A percentile compares a stretch with the other conserved stretches of the same genome.
phyloP scores from a whole-genome alignment of 2,797 vertebrate species.

The Pantherophis alleghaniensis region DNA sequence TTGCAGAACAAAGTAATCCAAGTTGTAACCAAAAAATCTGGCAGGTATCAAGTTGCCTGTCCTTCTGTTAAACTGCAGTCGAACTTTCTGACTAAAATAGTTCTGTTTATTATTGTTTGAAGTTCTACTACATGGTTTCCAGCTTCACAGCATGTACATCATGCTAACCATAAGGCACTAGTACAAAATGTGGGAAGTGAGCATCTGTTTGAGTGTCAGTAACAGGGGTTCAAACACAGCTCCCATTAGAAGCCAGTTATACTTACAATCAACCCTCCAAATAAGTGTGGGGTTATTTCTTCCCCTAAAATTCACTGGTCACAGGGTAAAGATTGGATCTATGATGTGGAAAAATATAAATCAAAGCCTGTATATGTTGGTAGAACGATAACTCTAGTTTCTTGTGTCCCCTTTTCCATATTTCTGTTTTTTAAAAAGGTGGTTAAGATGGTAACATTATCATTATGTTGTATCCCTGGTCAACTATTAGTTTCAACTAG shows the following conservation, averaged over 20 bases:
- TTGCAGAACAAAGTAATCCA: not conserved
- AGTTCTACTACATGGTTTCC: not conserved
- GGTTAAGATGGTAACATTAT: not conserved
- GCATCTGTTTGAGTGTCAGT: not conserved
- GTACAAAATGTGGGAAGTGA: not conserved
- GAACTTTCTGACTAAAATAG: not conserved
- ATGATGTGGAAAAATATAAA: conserved; percentile 22
- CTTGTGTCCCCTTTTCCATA: not conserved
- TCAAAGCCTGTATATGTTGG: not conserved
- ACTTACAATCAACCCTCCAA: conserved; percentile 38
- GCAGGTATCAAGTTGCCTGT: not conserved
- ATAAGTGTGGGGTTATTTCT: conserved; percentile 8
- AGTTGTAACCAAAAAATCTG: not conserved
- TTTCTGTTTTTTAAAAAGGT: not conserved
- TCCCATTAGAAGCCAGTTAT: conserved; percentile 15
- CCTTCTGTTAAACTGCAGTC: not conserved
- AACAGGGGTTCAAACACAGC: conserved; percentile 4
- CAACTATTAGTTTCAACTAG: not conserved
- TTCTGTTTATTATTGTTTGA: not conserved
- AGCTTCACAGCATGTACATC: not conserved
- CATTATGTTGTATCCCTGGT: not conserved
- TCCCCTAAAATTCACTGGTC: conserved; percentile 13
- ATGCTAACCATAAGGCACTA: not conserved
- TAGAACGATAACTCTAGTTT: not conserved
- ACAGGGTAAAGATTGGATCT: conserved; percentile 32